Percentiles rank a stretch among this genome's conserved stretches.
Conservation (phyloP, 2,888 invertebrate genomes). For the Cancer borealis region DNA sequence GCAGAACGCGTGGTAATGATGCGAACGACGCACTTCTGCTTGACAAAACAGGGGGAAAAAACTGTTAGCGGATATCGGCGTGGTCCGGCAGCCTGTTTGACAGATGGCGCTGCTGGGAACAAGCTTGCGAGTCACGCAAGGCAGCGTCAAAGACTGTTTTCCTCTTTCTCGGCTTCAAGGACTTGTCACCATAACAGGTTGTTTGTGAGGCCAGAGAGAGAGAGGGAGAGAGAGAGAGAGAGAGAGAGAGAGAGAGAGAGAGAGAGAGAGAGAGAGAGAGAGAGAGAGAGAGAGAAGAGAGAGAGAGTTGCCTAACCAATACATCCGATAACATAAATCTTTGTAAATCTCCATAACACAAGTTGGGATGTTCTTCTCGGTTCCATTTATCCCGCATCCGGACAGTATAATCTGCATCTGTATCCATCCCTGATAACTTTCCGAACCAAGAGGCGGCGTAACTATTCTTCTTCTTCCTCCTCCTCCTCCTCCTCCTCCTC, state of each 20-base stretch:
- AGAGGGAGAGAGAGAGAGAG: conserved; percentile 28
- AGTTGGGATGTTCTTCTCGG: conserved; percentile 17
- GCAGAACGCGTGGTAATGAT: background rate
- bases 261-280: conserved; percentile 28
- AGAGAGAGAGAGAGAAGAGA: conserved; percentile 35
- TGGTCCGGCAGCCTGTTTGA: background rate
- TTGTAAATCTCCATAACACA: conserved; percentile 14
- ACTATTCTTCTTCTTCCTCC: background rate
- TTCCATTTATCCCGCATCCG: conserved; percentile 9
- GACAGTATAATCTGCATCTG: conserved; percentile 21
- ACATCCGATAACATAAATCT: conserved; percentile 14
- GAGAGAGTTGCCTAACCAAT: background rate
- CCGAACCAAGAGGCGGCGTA: background rate
- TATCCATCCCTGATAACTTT: conserved; percentile 15
- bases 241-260: conserved; percentile 34
- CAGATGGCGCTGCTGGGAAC: background rate
- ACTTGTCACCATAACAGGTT: background rate
- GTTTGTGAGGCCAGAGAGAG: background rate
- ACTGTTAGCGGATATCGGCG: background rate
- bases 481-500: background rate
- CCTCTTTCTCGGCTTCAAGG: conserved; percentile 11
- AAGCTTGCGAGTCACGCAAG: background rate
- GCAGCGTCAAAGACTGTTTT: conserved; percentile 7
- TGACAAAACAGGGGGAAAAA: background rate
- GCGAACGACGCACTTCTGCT: background rate